Evolutionary conservation across 2,888 invertebrate species (phyloP).

Genomic region (Hybos culiciformis): DNA sequence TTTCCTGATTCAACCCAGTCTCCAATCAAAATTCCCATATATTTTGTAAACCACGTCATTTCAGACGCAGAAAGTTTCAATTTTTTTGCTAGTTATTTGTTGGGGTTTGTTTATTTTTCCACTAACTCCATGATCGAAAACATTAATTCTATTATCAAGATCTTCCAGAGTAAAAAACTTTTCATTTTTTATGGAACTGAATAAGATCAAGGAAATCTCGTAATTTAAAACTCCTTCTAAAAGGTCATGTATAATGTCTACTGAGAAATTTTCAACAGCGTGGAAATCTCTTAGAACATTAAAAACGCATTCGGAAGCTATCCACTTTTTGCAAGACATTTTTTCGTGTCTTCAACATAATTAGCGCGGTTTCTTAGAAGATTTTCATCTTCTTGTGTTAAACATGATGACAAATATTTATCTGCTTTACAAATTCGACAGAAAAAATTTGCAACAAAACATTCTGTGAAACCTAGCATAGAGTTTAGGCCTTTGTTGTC

Average conservation of each 20-base stretch:
- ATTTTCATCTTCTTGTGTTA: not conserved
- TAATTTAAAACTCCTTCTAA: constrained; percentile 3
- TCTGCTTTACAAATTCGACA: constrained; percentile 1
- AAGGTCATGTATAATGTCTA: constrained; percentile 4
- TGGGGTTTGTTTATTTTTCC: constrained; percentile 5
- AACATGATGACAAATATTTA: not conserved
- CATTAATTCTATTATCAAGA: constrained; percentile 4
- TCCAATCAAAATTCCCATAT: constrained; percentile 7
- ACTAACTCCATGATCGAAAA: constrained; percentile 6
- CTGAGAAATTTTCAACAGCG: constrained; percentile 1
- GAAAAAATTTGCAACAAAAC: not conserved
- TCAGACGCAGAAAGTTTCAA: constrained; percentile 9
- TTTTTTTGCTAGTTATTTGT: too few species aligned
- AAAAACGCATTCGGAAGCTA: constrained; percentile 1
- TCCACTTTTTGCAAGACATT: not conserved
- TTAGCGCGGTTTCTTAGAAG: not conserved
- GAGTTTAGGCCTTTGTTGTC: constrained; percentile 1
- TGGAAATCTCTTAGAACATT: not conserved
- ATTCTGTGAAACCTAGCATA: constrained; percentile 2
- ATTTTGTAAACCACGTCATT: constrained; percentile 6
- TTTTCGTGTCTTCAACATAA: not conserved
- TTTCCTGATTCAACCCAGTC: constrained; percentile 3
- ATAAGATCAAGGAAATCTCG: constrained; percentile 3
- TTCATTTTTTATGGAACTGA: not conserved
- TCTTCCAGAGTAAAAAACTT: constrained; percentile 9